Evolutionary conservation across 2,797 vertebrate genomes (phyloP).

Genomic region (Mormyrops attenuatus): DNA sequence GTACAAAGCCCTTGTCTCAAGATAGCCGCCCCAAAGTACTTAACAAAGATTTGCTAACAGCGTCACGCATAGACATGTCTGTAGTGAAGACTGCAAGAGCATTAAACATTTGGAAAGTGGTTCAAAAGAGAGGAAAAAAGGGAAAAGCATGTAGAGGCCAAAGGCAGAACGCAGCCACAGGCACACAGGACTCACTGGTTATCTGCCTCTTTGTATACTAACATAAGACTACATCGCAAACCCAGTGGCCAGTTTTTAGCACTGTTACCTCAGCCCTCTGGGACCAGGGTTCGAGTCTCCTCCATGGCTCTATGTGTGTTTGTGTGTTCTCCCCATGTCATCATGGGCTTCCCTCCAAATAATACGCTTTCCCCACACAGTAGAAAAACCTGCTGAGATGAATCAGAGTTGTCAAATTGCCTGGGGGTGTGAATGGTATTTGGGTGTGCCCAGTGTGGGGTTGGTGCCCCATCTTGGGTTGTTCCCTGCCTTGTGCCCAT

Average conservation of each 20-base stretch:
- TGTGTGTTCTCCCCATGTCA: background rate
- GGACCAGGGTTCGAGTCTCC: background rate
- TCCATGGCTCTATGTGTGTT: background rate
- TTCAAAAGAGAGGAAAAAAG: background rate
- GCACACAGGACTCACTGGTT: background rate
- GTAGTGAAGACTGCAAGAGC: background rate
- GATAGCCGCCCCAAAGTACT: background rate
- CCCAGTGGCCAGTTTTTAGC: background rate
- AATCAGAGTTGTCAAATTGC: background rate
- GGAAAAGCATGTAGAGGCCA: background rate
- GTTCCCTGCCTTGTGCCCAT: background rate
- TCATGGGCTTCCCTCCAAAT: background rate
- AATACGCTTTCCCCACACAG: background rate
- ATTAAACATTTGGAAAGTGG: background rate
- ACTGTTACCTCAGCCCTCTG: background rate
- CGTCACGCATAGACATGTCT: background rate
- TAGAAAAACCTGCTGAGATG: background rate
- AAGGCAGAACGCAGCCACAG: background rate
- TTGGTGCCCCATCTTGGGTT: background rate
- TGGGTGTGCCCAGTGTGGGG: background rate
- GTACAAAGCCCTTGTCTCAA: background rate
- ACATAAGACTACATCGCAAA: background rate
- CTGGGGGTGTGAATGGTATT: background rate
- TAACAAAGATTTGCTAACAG: background rate
- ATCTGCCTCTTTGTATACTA: background rate